These are phyloP conservation scores for Stenodema calcarata DNA, from an alignment of 2,888 invertebrate species.

Conservation along the genomic window DNA sequence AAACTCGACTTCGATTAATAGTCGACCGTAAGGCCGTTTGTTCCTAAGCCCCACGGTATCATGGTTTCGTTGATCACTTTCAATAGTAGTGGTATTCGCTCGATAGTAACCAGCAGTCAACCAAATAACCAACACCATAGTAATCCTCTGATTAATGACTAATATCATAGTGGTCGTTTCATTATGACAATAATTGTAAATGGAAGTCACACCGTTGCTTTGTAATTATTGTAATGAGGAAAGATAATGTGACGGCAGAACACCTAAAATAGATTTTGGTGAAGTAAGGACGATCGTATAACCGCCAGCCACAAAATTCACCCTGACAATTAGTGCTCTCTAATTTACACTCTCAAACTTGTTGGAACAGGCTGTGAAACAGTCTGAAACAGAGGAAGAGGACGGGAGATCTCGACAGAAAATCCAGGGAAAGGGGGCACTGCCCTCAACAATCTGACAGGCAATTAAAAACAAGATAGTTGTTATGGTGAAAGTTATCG, in stretches of 20 bases:
- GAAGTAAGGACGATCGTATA: neutral
- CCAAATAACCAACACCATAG: too few species aligned
- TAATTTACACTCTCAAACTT: neutral
- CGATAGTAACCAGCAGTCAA: too few species aligned
- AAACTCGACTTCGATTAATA: too few species aligned
- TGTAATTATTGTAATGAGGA: neutral
- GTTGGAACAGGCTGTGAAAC: neutral
- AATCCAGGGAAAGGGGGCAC: neutral
- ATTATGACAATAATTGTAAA: too few species aligned
- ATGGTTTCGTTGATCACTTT: too few species aligned
- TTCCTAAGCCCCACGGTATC: too few species aligned
- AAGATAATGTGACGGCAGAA: neutral
- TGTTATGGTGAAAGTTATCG: constrained; percentile 28
- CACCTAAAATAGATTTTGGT: neutral
- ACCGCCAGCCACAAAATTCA: neutral
- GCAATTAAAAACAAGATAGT: constrained; percentile 6
- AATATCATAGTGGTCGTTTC: too few species aligned
- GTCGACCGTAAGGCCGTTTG: too few species aligned
- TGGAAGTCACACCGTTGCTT: too few species aligned
- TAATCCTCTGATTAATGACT: too few species aligned
- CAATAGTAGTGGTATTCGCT: too few species aligned
- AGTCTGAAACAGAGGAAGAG: neutral
- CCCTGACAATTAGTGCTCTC: neutral
- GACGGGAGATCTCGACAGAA: neutral
- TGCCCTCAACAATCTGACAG: neutral